Evolutionary conservation across 2,113 vertebrate genomes (phyloP), one percentile per base, ranked within the genome.

Genomic region (Irena cyanogastra): DNA sequence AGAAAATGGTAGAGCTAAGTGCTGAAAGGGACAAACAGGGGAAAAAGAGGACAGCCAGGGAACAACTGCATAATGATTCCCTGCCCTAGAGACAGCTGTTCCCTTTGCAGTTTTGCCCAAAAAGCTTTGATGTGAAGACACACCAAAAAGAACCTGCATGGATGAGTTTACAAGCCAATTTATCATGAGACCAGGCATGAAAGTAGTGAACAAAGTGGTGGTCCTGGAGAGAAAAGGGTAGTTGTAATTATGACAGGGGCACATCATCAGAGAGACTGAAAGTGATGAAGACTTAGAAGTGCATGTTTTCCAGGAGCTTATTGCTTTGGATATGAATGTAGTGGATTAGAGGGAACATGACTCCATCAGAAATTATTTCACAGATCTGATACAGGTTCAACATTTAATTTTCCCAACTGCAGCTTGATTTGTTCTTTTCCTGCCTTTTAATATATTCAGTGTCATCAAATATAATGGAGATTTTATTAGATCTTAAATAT

Each of bases 401-500:
- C 47, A 72, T 92, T 96, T 95, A 57, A 92, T 89, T 97, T 87
- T 89, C 42, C 47, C 89, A 85, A 93, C 70, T 92, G 47, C 41
- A 71, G 59, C 59, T 72, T 85, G 76, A 94, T 93, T 89, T 95
- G 53, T 47, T 95, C 77, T 94, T 83, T 89, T 91, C 81, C 47
- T 64, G 65, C 44, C 45, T 94, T 89, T 90, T 87, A 93, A 95
- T 95, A 81, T 44, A 95, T 76, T 91, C 41, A 77, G 59, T 74
- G 24, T 47, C 90, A 91, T 59, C 70, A 76, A 95, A 89, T 80
- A 75, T 95, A 93, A 96, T 87, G 49, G 75, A 75, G 44, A 68
- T 93, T 94, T 96, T 95, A 94, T 92, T 90, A 97, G 79, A 68
- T 94, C 64, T 95, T 91, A 95, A 93, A 81, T 75, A 89, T 69